Evolutionary conservation across 2,797 vertebrate genomes (phyloP).

Genomic region (Astyanax mexicanus): DNA sequence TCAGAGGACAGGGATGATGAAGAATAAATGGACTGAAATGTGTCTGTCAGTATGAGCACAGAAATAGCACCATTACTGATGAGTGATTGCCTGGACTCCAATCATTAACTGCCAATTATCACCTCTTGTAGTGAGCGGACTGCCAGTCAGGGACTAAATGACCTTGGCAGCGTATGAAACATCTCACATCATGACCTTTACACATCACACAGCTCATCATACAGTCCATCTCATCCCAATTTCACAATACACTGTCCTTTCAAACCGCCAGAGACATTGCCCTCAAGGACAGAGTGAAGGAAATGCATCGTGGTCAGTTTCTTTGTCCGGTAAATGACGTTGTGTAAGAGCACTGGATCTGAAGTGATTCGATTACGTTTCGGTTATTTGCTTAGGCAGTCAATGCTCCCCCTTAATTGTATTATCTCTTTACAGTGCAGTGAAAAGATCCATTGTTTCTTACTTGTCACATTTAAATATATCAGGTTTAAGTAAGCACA

Average conservation of each 20-base stretch:
- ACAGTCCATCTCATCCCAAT: background rate
- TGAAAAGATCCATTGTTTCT: too few species aligned
- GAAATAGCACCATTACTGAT: constrained; percentile 19
- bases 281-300: background rate
- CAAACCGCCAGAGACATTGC: background rate
- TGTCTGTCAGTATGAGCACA: background rate
- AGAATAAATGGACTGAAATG: background rate
- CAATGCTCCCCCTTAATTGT: background rate
- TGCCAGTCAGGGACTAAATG: background rate
- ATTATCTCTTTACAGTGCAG: too few species aligned
- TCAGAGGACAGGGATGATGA: background rate
- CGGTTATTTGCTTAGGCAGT: background rate
- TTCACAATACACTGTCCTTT: background rate
- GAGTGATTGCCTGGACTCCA: constrained; percentile 23
- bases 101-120: constrained; percentile 33
- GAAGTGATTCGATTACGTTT: background rate
- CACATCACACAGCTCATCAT: background rate
- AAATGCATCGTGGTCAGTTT: background rate
- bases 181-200: background rate
- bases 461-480: too few species aligned
- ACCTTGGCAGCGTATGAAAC: background rate
- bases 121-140: constrained; percentile 1
- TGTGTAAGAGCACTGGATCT: background rate
- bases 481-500: too few species aligned
- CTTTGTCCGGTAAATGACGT: background rate